Base-by-base conservation (phyloP, 2,888 invertebrate species). In the Cantharis nigra region DNA sequence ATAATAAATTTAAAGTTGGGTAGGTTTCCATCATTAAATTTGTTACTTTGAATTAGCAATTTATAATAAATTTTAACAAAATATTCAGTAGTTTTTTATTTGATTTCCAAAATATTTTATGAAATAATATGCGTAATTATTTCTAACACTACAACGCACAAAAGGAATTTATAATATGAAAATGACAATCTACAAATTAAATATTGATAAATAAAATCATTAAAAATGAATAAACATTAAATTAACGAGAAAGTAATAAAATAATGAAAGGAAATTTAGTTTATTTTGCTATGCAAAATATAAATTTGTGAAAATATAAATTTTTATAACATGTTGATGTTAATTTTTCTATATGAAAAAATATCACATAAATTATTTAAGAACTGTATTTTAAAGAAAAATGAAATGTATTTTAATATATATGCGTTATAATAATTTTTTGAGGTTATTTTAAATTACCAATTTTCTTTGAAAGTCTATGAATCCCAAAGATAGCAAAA, bases 401-500 rank as follows among this genome's bases (percentile, higher is more conserved):
- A 49, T n/a, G 49, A 49, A 49, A 49, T n/a, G n/a, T 13, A 49
- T 49, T 49, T 49, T 49, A 49, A 49, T 49, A 49, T 49, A 49
- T 49, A n/a, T n/a, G n/a, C 49, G 49, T 49, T 49, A 49, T 49
- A 49, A 49, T 49, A 49, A 49, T 49, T 49, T 33, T 75, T 75
- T 71, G 65, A 71, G 75, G 71, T 75, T 75, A 71, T 75, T 75
- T 71, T 71, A 75, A 75, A 76, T 76, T 76, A 77, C 88, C 88
- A 13, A 88, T 88, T 49, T 87, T 86, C 65, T 88, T 88, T 3
- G 88, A 88, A 83, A 87, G 65, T 67, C 85, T 13, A 81, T 88
- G 30, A 88, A 88, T 78, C 82, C 84, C 63, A 86, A 84, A 65
- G 85, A 89, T 63, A 90, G 90, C 67, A 77, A 71, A 71, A 77